Percentiles rank a stretch among this genome's conserved stretches.
These are phyloP conservation scores for Calyptomena viridis DNA, from an alignment of 2,113 vertebrate genomes.

Conservation along the genomic window DNA sequence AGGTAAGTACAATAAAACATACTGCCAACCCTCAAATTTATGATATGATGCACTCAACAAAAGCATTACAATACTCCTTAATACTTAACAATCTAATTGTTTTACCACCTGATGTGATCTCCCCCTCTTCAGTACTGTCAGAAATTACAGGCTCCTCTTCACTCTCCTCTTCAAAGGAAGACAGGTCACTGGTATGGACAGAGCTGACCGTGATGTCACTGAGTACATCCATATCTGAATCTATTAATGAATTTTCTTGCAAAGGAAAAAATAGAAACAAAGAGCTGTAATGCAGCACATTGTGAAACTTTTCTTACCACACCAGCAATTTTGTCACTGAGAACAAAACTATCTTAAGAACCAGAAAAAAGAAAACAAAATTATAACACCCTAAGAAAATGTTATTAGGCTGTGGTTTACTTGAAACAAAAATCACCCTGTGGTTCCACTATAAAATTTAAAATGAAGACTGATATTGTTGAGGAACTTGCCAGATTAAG, in stretches of 20 bases:
- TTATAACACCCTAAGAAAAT: not conserved
- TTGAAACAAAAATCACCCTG: not conserved
- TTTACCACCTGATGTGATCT: constrained; percentile 87
- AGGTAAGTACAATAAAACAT: not conserved
- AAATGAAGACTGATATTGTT: not conserved
- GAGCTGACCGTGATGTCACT: constrained; percentile 98
- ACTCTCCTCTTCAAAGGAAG: constrained; percentile 93
- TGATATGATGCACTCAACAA: accelerated
- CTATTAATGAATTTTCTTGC: constrained; percentile 83
- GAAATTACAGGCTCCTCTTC: constrained; percentile 85
- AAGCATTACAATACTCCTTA: not conserved
- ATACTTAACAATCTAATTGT: not conserved
- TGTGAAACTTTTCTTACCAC: not conserved
- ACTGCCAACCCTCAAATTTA: not conserved
- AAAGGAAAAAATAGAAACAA: not conserved
- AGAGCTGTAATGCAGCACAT: not conserved
- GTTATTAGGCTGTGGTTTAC: not conserved
- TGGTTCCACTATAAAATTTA: not conserved
- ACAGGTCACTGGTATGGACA: constrained; percentile 97
- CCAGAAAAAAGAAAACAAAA: not conserved
- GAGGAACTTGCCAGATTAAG: not conserved
- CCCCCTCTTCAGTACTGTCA: constrained; percentile 92
- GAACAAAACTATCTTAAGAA: not conserved
- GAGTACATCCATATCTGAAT: constrained; percentile 92
- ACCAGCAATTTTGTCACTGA: not conserved